A percentile compares a stretch with the other conserved stretches of the same genome.
Conservation (phyloP, 2,888 invertebrate genomes). For the Cephalotes varians region DNA sequence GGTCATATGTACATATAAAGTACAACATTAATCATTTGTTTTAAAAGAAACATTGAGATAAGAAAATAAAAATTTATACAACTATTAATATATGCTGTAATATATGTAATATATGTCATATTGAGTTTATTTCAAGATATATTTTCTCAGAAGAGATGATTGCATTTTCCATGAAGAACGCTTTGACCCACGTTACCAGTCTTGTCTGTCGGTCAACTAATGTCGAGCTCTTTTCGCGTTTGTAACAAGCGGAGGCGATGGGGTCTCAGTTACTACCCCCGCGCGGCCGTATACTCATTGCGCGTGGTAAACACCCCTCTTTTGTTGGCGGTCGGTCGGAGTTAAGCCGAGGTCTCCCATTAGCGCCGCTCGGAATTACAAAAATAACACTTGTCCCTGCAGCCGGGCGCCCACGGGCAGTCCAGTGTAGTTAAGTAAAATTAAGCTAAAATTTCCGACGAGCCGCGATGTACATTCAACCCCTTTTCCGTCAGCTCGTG, state of each 20-base stretch:
- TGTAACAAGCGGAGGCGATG: conserved; percentile 56
- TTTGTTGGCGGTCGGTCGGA: conserved; percentile 71
- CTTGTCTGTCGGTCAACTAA: conserved; percentile 54
- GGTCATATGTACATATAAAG: neutral
- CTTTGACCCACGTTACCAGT: conserved; percentile 34
- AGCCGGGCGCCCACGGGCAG: conserved; percentile 67
- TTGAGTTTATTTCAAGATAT: conserved; percentile 1
- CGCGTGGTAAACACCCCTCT: conserved; percentile 74
- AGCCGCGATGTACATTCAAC: conserved; percentile 77
- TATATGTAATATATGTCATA: neutral
- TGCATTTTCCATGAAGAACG: conserved; percentile 18
- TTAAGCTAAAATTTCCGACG: conserved; percentile 82
- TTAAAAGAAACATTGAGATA: neutral
- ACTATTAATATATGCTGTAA: too few species aligned
- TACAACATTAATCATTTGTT: neutral
- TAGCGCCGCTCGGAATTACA: conserved; percentile 80
- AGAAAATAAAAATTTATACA: neutral
- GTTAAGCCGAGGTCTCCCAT: conserved; percentile 78
- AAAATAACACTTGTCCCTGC: conserved; percentile 82
- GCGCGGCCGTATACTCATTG: conserved; percentile 68
- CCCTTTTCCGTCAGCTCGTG: conserved; percentile 78
- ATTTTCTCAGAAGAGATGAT: conserved; percentile 12
- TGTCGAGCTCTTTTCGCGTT: conserved; percentile 57
- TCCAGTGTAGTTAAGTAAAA: conserved; percentile 81
- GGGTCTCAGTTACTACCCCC: conserved; percentile 68